Evolutionary conservation across 1,140 invertebrate genomes (phyloP), one percentile per base, ranked within the genome.

Genomic region (Meloidogyne chitwoodi): DNA sequence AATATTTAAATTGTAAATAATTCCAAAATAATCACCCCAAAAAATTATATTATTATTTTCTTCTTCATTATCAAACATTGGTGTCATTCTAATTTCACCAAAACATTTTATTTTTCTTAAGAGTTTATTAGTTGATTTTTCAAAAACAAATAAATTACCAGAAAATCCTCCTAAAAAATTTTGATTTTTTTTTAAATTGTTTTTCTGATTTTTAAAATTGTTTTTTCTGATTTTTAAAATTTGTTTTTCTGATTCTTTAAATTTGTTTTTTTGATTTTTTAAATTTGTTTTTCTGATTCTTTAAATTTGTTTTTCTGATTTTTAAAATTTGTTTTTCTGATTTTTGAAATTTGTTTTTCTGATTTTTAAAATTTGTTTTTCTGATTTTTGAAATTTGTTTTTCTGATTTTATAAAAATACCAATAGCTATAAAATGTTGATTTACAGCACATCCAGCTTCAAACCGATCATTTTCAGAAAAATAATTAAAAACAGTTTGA

Each of bases 121-220:
- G 2, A 27, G 34, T 41, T 12, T 31, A 24, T 73, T 34, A 22
- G 44, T 34, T 12, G 12, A 6, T 11, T 44, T 24, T n/a, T 76
- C 67, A 63, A 76, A 76, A 2, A 76, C 2, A 19, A 41, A 11
- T 41, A 76, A 64, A 34, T 64, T 19, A 6, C 75, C 75, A 64
- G 22, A 41, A 48, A 76, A 76, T 29, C 67, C 75, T 19, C 75
- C 75, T 74, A 64, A 74, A 76, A n/a, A n/a, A n/a, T n/a, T n/a
- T n/a, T n/a, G n/a, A n/a, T n/a, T 26, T n/a, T 19, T 22, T 31
- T n/a, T 29, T 22, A 62, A 73, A n/a, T 56, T 11, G 16, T 16
- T 69, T n/a, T n/a, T n/a, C n/a, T n/a, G n/a, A n/a, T n/a, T n/a
- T n/a, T n/a, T n/a, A n/a, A n/a, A n/a, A n/a, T n/a, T n/a, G n/a